A percentile compares a stretch with the other conserved stretches of the same genome.
Evolutionary conservation across 1,140 invertebrate species (phyloP).

Genomic region (Diuraphis noxia): DNA sequence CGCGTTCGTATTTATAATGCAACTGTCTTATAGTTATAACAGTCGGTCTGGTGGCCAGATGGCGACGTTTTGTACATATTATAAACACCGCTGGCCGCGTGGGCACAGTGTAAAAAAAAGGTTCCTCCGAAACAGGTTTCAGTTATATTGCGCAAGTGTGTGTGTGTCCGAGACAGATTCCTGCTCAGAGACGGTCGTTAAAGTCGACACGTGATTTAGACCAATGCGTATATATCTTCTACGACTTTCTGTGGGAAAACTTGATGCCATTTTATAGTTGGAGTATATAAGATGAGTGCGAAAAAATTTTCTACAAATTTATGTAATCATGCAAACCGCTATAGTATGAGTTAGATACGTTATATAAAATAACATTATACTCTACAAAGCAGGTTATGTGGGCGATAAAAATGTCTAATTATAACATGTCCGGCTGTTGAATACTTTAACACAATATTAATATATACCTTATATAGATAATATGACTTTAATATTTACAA

Average conservation of each 20-base stretch:
- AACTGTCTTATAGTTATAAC: not conserved
- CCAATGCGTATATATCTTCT: not conserved
- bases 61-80: conserved; percentile 10
- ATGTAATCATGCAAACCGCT: not conserved
- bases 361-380: not conserved
- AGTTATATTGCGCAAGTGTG: not conserved
- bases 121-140: conserved; percentile 41
- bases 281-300: not conserved
- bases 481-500: not conserved
- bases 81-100: not conserved
- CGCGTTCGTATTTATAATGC: not conserved
- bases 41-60: conserved; percentile 21
- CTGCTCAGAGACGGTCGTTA: conserved; percentile 24
- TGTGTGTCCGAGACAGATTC: conserved; percentile 11
- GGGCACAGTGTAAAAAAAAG: not conserved
- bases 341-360: not conserved
- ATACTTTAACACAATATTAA: not conserved
- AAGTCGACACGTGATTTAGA: conserved; percentile 42
- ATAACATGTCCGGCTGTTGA: not conserved
- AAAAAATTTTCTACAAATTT: not conserved
- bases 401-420: not conserved
- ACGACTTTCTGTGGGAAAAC: not conserved
- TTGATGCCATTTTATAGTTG: not conserved
- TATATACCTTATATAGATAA: not conserved
- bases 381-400: not conserved